Base-by-base conservation (phyloP, 2,797 vertebrate genomes). In the Chelon labrosus region DNA sequence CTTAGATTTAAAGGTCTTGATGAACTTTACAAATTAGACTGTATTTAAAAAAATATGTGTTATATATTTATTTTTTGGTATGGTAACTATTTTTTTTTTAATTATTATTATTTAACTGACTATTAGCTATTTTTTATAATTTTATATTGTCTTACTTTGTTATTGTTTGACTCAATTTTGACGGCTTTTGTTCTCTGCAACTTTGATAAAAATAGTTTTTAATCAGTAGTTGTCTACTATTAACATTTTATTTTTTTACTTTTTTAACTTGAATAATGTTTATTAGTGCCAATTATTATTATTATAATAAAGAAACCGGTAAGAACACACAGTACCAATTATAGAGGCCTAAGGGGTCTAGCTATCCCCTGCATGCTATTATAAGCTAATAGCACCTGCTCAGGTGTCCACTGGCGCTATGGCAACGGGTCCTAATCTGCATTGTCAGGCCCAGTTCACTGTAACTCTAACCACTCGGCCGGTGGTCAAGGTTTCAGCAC, bases 391-490 rank as follows among this genome's bases (percentile, higher is more conserved):
- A 74, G 80, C 80, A 74, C 59, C 91, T 91, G 88, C 91, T 94
- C 92, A 84, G 88, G 86, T 95, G 89, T 93, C 91, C 25, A 44
- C 73, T 56, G 90, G 81, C 92, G 88, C 88, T 73, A 84, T 91
- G 89, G 82, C 79, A 90, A 90, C 90, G 71, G 81, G 89, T 75
- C 81, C 90, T 94, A 90, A 93, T 93, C 90, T 82, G 78, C 86
- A 83, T 76, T 81, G 91, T 85, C 85, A 88, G 88, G 86, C 87
- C 91, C 83, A 89, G 91, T 91, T 93, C 85, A 85, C 53, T 65
- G 94, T 92, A 95, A 95, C 91, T 77, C 84, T 75, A 93, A 85
- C 91, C 93, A 73, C 83, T 78, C 69, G 50, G 78, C 73, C 35
- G 60, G 81, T 79, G 92, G 83, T 87, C 93, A 91, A 82, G 80